Evolutionary conservation across 2,113 vertebrate species (phyloP).

Genomic region (Todiramphus chloris): DNA sequence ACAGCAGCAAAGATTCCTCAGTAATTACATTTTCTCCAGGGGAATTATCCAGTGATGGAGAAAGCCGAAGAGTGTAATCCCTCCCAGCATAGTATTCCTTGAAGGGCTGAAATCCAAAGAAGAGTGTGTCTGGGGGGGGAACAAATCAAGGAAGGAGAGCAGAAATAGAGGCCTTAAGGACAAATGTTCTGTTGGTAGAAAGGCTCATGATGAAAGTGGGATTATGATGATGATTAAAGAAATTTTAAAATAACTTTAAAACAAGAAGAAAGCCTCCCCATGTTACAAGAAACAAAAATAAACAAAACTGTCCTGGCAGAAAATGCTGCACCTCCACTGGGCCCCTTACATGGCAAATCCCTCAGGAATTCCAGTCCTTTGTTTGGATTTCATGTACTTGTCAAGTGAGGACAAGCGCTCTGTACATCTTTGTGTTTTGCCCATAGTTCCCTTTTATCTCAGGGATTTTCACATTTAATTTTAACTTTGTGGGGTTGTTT

Average conservation of each 20-base stretch:
- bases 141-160: neutral
- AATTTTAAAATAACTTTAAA: neutral
- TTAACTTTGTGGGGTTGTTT: neutral
- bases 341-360: conserved; percentile 10
- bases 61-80: neutral
- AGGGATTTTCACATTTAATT: neutral
- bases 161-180: neutral
- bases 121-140: neutral
- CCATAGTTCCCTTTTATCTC: neutral
- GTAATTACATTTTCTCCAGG: neutral
- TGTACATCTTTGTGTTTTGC: neutral
- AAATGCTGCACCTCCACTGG: neutral
- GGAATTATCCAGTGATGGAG: neutral
- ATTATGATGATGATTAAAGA: neutral
- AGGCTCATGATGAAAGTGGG: neutral
- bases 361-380: neutral
- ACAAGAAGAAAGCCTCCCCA: neutral
- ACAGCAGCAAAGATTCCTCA: neutral
- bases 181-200: neutral
- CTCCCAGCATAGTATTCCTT: neutral
- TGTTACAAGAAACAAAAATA: neutral
- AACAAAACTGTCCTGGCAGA: conserved; percentile 4
- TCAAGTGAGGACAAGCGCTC: neutral
- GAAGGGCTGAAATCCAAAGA: neutral
- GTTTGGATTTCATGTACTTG: neutral